Percentiles rank a stretch among this genome's conserved stretches.
Conservation (phyloP, 2,113 vertebrate genomes). For the Brienomyrus longianalis region DNA sequence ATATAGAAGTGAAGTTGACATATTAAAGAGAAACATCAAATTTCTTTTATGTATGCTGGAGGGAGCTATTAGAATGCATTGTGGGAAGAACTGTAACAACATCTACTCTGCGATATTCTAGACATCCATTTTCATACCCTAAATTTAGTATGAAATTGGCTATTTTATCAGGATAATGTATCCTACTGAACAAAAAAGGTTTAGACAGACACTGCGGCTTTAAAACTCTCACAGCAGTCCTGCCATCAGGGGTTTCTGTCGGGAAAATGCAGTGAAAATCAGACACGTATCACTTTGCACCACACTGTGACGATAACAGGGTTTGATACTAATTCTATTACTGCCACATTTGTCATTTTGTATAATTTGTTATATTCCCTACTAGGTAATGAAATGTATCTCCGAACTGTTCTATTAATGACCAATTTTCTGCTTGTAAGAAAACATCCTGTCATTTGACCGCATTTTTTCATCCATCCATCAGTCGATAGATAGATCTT, state of each 20-base stretch:
- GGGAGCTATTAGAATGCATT: constrained; percentile 20
- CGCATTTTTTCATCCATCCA: not conserved
- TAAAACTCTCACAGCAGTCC: constrained; percentile 8
- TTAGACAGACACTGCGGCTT: not conserved
- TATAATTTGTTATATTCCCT: not conserved
- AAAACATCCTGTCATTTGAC: not conserved
- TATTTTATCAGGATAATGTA: constrained; percentile 25
- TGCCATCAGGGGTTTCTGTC: not conserved
- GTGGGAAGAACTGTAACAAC: constrained; percentile 8
- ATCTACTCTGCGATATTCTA: constrained; percentile 23
- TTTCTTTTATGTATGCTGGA: not conserved
- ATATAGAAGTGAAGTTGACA: not conserved
- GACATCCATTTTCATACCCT: constrained; percentile 12
- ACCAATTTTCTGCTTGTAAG: not conserved
- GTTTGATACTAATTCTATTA: constrained; percentile 1
- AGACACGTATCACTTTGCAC: not conserved
- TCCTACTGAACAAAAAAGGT: not conserved
- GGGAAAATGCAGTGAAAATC: not conserved
- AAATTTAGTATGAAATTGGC: constrained; percentile 17
- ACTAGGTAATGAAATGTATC: constrained; percentile 12
- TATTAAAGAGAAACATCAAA: constrained; percentile 15
- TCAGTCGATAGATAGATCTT: not conserved
- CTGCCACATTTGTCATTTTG: constrained; percentile 10
- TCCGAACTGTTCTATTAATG: constrained; percentile 9
- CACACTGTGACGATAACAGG: constrained; percentile 9